Evolutionary conservation across 2,888 invertebrate species (phyloP).

Genomic region (Minunthozetes semirufus): DNA sequence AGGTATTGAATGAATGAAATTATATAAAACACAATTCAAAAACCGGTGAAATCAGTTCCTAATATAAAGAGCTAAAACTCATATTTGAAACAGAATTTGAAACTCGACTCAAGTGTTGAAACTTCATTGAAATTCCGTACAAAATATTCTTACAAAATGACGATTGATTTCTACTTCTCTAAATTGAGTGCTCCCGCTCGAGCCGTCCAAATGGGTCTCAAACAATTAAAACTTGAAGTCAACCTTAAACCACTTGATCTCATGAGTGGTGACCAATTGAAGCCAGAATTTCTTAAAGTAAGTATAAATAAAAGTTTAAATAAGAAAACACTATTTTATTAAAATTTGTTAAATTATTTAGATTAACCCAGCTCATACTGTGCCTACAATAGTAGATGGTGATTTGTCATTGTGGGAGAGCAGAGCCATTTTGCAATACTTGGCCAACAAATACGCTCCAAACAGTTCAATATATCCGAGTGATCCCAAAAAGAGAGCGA

Average conservation of each 20-base stretch:
- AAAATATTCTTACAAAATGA: no score
- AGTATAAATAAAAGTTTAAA: no score
- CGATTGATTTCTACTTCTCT: slow-evolving; percentile 37
- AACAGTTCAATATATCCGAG: slow-evolving; percentile 64
- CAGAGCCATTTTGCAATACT: slow-evolving; percentile 69
- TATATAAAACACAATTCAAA: no score
- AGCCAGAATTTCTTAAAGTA: slow-evolving; percentile 57
- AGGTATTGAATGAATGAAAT: no score
- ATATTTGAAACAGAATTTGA: no score
- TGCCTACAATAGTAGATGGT: slow-evolving; percentile 74
- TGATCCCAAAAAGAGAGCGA: slow-evolving; percentile 61
- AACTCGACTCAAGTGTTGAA: no score
- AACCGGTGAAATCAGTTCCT: no score
- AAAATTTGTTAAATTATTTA: slow-evolving; percentile 39
- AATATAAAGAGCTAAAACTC: no score
- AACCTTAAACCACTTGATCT: slow-evolving; percentile 60
- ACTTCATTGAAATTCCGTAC: no score
- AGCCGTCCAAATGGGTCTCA: slow-evolving; percentile 59
- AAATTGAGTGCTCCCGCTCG: slow-evolving; percentile 55
- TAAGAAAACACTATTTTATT: background rate
- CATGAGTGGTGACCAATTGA: slow-evolving; percentile 53
- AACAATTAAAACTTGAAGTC: slow-evolving; percentile 59
- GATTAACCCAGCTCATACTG: slow-evolving; percentile 61
- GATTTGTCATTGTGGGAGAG: slow-evolving; percentile 70
- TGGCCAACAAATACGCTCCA: slow-evolving; percentile 71